phyloP scores from a whole-genome alignment of 2,113 vertebrate species.

The Gnathonemus longibarbis region DNA sequence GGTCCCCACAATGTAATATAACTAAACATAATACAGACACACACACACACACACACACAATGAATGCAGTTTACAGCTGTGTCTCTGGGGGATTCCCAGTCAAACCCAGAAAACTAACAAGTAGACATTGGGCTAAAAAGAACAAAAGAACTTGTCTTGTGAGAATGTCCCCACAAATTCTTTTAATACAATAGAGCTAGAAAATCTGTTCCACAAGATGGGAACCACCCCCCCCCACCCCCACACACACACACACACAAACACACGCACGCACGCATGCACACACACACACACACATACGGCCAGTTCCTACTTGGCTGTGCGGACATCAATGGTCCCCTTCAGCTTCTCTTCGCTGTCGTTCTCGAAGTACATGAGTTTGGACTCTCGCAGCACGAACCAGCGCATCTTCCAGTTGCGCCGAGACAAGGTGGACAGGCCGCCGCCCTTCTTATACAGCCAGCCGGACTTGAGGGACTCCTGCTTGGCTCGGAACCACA shows the following conservation, averaged over 20 bases:
- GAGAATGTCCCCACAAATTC: not conserved
- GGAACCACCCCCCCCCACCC: too few species aligned
- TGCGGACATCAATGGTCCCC: not conserved
- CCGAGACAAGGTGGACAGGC: constrained; percentile 59
- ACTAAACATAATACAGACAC: not conserved
- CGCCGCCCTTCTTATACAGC: constrained; percentile 33
- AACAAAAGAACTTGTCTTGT: not conserved
- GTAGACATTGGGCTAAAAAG: not conserved
- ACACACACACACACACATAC: not conserved
- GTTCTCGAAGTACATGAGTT: constrained; percentile 78
- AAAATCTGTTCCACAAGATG: constrained; percentile 4
- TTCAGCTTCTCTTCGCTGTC: not conserved
- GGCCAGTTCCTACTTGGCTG: not conserved
- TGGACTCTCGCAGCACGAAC: constrained; percentile 82
- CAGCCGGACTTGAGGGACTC: not conserved
- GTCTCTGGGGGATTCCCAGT: not conserved
- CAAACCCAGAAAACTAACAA: not conserved
- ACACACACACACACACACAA: not conserved
- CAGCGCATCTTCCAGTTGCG: constrained; percentile 92
- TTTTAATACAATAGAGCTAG: not conserved
- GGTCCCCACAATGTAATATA: too few species aligned
- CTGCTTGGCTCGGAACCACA: not conserved
- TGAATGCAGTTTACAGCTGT: not conserved
- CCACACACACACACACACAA: too few species aligned
- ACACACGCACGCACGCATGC: too few species aligned